These are phyloP conservation scores for Nasonia longicornis DNA, from an alignment of 1,140 invertebrate genomes.

Conservation along the genomic window DNA sequence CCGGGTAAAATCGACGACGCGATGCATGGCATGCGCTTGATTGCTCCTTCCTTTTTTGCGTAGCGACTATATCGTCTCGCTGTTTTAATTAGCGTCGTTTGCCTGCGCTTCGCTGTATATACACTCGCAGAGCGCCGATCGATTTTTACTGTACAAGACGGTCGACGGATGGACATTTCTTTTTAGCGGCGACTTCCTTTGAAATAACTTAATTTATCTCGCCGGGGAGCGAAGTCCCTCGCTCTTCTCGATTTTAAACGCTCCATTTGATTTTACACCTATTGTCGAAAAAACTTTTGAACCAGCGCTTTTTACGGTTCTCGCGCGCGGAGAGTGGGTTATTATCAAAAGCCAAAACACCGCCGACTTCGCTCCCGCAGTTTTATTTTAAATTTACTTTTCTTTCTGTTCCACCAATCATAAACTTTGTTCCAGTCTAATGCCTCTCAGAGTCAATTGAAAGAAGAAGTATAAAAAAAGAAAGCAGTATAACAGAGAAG, in stretches of 20 bases:
- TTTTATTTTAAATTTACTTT: slow-evolving; percentile 15
- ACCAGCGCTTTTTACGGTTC: no score
- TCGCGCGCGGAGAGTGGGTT: neutral
- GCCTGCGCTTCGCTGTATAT: slow-evolving; percentile 37
- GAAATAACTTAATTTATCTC: neutral
- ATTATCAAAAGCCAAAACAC: neutral
- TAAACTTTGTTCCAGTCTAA: neutral
- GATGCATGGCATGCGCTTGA: slow-evolving; percentile 43
- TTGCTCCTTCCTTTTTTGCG: slow-evolving; percentile 7
- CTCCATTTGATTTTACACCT: neutral
- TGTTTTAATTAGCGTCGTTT: slow-evolving; percentile 43
- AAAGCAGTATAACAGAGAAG: neutral
- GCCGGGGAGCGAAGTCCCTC: neutral
- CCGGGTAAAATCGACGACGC: neutral
- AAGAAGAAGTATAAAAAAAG: neutral
- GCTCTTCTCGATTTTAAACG: neutral
- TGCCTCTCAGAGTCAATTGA: neutral
- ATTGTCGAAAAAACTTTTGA: no score
- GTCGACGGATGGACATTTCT: slow-evolving; percentile 40
- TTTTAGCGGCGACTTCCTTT: neutral
- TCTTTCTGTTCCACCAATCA: slow-evolving; percentile 7
- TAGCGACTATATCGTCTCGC: neutral
- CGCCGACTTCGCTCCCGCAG: neutral
- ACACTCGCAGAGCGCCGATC: neutral
- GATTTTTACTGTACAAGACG: slow-evolving; percentile 18